A percentile compares a stretch with the other conserved stretches of the same genome.
These are phyloP conservation scores for Lutjanus campechanus DNA, from an alignment of 2,797 vertebrate species.

Conservation along the genomic window DNA sequence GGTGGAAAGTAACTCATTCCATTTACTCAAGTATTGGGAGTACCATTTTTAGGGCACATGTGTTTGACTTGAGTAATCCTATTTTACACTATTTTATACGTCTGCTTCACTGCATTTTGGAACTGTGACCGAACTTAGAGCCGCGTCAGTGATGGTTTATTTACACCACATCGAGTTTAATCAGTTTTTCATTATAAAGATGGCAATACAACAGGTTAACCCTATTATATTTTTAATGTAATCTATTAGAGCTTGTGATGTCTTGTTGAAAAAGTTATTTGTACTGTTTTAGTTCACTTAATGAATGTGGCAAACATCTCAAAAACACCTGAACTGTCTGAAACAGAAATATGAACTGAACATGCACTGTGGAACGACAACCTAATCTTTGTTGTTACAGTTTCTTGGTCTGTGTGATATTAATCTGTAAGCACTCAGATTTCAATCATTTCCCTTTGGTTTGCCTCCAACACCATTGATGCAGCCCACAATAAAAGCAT, in stretches of 20 bases:
- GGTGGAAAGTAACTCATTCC: neutral
- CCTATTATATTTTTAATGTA: neutral
- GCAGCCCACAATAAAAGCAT: conserved; percentile 1
- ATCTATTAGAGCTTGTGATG: neutral
- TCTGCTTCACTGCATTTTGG: neutral
- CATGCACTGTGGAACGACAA: neutral
- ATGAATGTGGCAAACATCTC: too few species aligned
- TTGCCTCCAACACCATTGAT: neutral
- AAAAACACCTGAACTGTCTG: neutral
- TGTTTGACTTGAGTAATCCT: too few species aligned
- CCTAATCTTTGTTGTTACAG: neutral
- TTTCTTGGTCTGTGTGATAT: conserved; percentile 1
- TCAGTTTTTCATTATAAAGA: neutral
- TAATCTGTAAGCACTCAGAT: neutral
- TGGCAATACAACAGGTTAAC: neutral
- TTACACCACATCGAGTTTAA: neutral
- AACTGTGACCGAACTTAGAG: too few species aligned
- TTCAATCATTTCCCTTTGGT: neutral
- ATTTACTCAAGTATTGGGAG: too few species aligned
- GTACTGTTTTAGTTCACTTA: neutral
- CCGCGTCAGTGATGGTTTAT: neutral
- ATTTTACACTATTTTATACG: neutral
- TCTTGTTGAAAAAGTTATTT: neutral
- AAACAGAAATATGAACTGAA: neutral
- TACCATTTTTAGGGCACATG: too few species aligned